Evolutionary conservation across 30 jellyfish, hydroid and myxozoan species (phyloP), one percentile per base, ranked within the genome.

Genomic region (Aurelia sp.): DNA sequence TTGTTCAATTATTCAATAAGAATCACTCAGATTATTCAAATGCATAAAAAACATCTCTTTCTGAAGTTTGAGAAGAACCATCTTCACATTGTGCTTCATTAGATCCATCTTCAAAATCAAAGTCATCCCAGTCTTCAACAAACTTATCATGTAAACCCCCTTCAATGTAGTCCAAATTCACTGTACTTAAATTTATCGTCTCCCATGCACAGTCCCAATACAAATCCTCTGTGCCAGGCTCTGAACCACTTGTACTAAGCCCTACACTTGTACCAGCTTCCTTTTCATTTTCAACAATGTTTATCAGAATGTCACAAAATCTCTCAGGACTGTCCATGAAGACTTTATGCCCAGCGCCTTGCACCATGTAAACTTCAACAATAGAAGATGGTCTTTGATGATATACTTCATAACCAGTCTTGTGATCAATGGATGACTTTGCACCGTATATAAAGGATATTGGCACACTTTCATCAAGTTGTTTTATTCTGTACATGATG

Each of bases 151-250:
- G 80, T 1, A 63, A 11, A 20, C 73, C 84, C 62, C 71, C 63
- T 24, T 86, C 96, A 47, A 67, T 72, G 60, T 47, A 77, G 68
- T 73, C 55, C 50, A 80, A 59, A 38, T 60, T 74, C 11, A 84
- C 82, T 0, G 81, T 72, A 31, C 97, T 80, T 44, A 89, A 67
- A 63, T 89, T 80, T 20, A 89, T 69, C 5, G 97, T 89, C 44
- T 89, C 92, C 97, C 97, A 89, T 4, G 90, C 97, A 73, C 97
- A 78, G 22, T 89, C 97, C 97, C 97, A 89, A 66, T 89, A 89
- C 48, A 89, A 67, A 66, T 89, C 96, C 48, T 69, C 89, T 17
- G 92, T 58, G 22, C 76, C 87, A 0, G 74, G 30, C 40, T 72
- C 89, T 1, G 97, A 80, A 3, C 80, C 44, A 59, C 84, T 22